Evolutionary conservation across 2,113 vertebrate genomes (phyloP).

Genomic region (Sapajus apella): DNA sequence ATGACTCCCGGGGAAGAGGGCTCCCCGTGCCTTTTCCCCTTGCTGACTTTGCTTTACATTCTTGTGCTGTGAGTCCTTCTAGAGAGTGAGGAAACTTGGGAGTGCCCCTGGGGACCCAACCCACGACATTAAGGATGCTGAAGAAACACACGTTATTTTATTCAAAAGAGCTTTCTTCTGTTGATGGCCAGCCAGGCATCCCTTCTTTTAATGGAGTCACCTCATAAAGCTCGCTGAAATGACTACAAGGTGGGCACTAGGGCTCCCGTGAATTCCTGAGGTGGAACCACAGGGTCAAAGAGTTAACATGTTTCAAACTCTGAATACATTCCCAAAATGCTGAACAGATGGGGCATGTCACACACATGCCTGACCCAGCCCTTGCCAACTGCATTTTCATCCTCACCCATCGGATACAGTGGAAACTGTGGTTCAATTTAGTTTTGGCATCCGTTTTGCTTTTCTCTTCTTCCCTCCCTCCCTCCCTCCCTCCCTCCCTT

Average conservation of each 20-base stretch:
- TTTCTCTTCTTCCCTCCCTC: not conserved
- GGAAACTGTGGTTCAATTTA: not conserved
- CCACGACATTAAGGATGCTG: rapidly evolving
- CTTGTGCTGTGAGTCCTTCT: not conserved
- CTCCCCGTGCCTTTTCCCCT: not conserved
- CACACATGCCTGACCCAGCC: not conserved
- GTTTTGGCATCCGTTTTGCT: not conserved
- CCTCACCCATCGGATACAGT: not conserved
- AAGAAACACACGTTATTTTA: rapidly evolving
- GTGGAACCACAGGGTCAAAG: no score
- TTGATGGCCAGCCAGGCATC: rapidly evolving
- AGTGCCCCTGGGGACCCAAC: no score
- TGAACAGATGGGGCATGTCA: rapidly evolving
- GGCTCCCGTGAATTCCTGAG: not conserved
- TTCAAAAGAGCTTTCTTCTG: not conserved
- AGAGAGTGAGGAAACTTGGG: rapidly evolving
- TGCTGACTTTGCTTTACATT: not conserved
- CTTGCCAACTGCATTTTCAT: not conserved
- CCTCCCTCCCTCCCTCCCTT: no score
- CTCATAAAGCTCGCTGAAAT: rapidly evolving
- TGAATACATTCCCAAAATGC: not conserved
- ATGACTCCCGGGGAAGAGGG: not conserved
- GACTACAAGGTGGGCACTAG: not conserved
- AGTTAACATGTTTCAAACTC: not conserved
- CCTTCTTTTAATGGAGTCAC: rapidly evolving